Evolutionary conservation across 2,797 vertebrate species (phyloP), one percentile per base, ranked within the genome.

Genomic region (Coilia nasus): DNA sequence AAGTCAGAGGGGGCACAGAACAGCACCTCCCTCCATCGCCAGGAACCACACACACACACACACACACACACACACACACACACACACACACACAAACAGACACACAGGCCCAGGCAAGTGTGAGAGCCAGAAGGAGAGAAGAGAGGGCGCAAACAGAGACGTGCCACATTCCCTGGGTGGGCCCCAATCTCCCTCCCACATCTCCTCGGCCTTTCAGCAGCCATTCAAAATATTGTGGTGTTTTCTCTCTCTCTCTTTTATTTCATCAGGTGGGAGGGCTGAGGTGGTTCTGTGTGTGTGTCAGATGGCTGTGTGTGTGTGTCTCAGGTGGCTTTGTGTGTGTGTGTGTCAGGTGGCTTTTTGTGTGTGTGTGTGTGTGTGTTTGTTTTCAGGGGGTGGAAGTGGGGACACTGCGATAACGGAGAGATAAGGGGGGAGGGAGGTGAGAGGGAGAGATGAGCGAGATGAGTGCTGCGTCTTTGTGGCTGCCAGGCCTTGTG

Each of bases 81-180:
- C 50, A 54, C 14, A 54, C 50, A 54, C 50, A 14, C 50, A 54
- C 50, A 54, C 50, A 54, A 14, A 14, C 46, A 47, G 10, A 10
- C 46, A 47, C 4, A 47, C 46, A 47, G 10, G 10, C 46, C 4
- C 10, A n/a, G n/a, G 46, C 46, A 47, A 1, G 50, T 54, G 50
- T 54, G 50, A 41, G 5, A 41, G 35, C 35, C 35, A 41, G 35
- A 41, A 41, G 35, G 35, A 5, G 35, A 41, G 35, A 41, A 41
- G 35, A 85, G 71, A 84, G 84, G 90, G 57, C 4, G 57, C 17
- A 92, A 90, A 60, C 31, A 85, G 89, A 90, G 85, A 82, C 28
- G 83, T 56, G 80, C 78, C 87, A 84, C 88, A 84, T 85, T 90
- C 88, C 91, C 91, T 81, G 86, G 89, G 90, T 91, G 91, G 90